These are phyloP conservation scores for Schizopygopsis pylzovi DNA, from an alignment of 2,797 vertebrate species.

Conservation along the genomic window DNA sequence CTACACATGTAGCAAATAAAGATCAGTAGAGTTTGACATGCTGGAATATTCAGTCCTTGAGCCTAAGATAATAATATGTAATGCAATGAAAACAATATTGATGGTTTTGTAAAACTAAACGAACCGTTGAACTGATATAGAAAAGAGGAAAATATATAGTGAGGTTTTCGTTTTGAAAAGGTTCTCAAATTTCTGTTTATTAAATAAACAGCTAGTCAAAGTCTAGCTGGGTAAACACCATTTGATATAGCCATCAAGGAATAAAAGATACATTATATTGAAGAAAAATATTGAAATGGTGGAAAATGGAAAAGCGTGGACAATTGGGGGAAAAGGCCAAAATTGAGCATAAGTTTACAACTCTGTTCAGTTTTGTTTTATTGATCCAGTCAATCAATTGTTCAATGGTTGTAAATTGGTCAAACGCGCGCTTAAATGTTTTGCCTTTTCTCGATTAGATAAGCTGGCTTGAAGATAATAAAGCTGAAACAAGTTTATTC, in stretches of 20 bases:
- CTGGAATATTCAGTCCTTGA: slow-evolving; percentile 36
- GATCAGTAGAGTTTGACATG: slow-evolving; percentile 51
- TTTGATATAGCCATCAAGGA: background rate
- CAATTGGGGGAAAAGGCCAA: background rate
- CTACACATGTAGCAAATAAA: slow-evolving; percentile 60
- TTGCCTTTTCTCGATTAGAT: background rate
- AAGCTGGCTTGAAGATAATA: background rate
- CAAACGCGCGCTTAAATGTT: background rate
- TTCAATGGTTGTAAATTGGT: background rate
- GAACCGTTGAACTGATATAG: background rate
- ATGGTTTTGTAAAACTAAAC: background rate
- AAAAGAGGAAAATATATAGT: background rate
- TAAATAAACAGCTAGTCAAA: background rate
- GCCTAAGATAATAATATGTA: slow-evolving; percentile 6
- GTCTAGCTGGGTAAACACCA: background rate
- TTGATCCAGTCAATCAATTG: background rate
- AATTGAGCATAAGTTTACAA: background rate
- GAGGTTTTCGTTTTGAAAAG: background rate
- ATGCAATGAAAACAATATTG: slow-evolving; percentile 27
- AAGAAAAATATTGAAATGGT: background rate
- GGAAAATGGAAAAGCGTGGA: background rate
- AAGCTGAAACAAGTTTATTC: background rate
- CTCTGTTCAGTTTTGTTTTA: background rate
- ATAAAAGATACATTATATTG: background rate
- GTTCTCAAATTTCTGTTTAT: background rate